A percentile compares a stretch with the other conserved stretches of the same genome.
phyloP scores from a whole-genome alignment of 2,113 vertebrate genomes.

The Sinocyclocheilus rhinocerous region DNA sequence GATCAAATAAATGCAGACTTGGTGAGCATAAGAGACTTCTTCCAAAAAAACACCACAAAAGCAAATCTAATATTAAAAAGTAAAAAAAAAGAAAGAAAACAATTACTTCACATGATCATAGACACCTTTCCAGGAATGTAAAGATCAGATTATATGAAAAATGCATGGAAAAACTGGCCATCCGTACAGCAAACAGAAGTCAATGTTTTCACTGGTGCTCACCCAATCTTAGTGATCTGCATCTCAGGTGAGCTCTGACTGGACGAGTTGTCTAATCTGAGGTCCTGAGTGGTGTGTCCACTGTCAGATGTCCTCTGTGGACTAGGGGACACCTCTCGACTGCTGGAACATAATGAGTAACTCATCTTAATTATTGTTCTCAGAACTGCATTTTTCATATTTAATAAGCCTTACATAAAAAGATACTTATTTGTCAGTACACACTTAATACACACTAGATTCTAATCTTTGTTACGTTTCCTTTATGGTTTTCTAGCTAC shows the following conservation, averaged over 20 bases:
- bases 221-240: conserved; percentile 87
- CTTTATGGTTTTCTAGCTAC: background rate
- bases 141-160: background rate
- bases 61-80: background rate
- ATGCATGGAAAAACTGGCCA: background rate
- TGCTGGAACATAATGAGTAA: conserved; percentile 34
- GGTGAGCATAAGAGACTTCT: background rate
- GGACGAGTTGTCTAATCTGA: conserved; percentile 84
- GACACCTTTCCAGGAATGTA: background rate
- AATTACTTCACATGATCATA: background rate
- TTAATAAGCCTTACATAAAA: background rate
- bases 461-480: background rate
- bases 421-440: background rate
- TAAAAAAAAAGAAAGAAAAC: background rate
- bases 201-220: conserved; percentile 28
- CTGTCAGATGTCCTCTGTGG: conserved; percentile 82
- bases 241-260: conserved; percentile 94
- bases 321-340: conserved; percentile 84
- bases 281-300: conserved; percentile 78
- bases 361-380: background rate
- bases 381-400: background rate
- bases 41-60: background rate
- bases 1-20: background rate
- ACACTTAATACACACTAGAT: background rate
- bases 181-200: background rate